phyloP scores from a whole-genome alignment of 2,113 vertebrate species.

The Catharus fuscescens region DNA sequence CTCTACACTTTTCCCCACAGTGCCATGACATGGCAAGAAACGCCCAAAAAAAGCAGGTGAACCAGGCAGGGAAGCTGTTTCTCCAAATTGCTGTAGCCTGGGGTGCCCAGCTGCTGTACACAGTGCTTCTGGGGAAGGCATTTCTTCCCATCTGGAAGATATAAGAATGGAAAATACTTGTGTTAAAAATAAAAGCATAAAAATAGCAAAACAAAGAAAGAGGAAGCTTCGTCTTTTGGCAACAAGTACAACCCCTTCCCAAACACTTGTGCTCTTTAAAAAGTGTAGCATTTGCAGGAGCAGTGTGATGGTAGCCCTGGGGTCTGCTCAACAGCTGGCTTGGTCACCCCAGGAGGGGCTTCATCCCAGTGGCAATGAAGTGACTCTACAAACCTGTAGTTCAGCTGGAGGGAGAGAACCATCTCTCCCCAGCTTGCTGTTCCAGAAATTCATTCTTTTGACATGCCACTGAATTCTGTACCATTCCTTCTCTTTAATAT shows the following conservation, averaged over 20 bases:
- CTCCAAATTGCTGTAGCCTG: accelerated
- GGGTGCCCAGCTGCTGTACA: conserved; percentile 2
- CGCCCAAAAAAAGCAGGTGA: neutral
- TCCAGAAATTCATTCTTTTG: neutral
- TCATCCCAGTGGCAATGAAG: neutral
- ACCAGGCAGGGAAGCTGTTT: neutral
- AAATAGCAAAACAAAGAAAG: conserved; percentile 56
- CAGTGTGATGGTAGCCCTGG: neutral
- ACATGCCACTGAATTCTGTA: neutral
- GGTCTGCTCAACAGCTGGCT: neutral
- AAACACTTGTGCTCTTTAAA: neutral
- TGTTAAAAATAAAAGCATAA: conserved; percentile 39
- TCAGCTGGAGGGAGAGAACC: neutral
- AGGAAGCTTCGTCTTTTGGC: neutral
- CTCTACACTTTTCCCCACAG: neutral
- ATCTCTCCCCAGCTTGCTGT: neutral
- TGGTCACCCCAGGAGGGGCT: neutral
- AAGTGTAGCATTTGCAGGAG: neutral
- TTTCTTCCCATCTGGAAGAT: conserved; percentile 67
- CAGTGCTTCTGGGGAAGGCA: neutral
- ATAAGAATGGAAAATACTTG: conserved; percentile 56
- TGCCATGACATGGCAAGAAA: neutral
- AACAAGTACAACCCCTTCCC: neutral
- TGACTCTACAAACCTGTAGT: neutral
- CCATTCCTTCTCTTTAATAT: neutral